Evolutionary conservation across 2,113 vertebrate species (phyloP).

Genomic region (Sclerurus mexicanus): DNA sequence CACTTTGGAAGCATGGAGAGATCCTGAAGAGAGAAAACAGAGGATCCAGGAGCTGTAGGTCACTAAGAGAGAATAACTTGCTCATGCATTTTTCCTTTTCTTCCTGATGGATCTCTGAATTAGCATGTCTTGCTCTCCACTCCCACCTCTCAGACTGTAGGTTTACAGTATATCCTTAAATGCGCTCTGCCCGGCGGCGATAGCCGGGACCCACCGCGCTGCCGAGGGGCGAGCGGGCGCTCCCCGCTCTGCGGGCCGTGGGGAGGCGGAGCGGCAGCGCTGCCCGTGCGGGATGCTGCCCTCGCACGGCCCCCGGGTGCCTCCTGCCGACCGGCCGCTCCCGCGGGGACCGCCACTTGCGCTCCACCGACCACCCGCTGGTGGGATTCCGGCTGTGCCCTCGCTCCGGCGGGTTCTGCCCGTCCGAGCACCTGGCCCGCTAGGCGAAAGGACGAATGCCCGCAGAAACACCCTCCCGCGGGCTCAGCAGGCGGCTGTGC

Average conservation of each 20-base stretch:
- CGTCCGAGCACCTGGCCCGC: neutral
- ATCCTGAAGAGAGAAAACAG: neutral
- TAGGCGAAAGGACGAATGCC: neutral
- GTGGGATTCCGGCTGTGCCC: neutral
- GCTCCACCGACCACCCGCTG: rapidly evolving
- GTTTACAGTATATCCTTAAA: neutral
- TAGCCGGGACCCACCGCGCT: neutral
- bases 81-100: neutral
- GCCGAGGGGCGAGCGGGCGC: no score
- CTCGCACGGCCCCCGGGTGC: neutral
- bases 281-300: rapidly evolving
- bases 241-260: no score
- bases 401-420: neutral
- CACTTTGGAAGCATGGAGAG: neutral
- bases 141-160: neutral
- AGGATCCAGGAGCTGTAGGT: neutral
- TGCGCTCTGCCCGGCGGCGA: rapidly evolving
- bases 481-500: rapidly evolving
- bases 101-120: neutral
- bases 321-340: neutral
- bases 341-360: rapidly evolving
- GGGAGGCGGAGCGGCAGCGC: neutral
- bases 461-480: neutral
- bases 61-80: neutral
- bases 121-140: neutral